Conservation (phyloP, 2,888 invertebrate species). For the Bibio marci region DNA sequence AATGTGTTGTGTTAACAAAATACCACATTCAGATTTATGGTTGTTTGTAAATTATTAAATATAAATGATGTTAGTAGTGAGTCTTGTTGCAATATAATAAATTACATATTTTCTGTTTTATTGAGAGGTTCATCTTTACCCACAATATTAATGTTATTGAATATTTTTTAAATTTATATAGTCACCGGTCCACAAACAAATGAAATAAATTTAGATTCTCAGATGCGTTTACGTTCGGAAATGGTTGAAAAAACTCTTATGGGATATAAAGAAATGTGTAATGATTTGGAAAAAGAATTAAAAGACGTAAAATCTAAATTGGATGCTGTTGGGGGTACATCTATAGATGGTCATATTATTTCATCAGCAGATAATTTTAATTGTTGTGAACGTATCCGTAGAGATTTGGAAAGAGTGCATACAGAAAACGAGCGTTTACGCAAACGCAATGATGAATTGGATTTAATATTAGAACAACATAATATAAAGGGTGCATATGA, state of each 20-base stretch:
- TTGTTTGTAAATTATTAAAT: no score
- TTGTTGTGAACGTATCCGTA: conserved; percentile 34
- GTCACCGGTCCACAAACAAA: conserved; percentile 14
- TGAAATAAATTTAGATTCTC: conserved; percentile 22
- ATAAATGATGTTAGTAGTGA: no score
- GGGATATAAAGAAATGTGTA: conserved; percentile 55
- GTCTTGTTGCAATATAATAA: no score
- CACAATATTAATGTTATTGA: no score
- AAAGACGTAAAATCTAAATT: conserved; percentile 19
- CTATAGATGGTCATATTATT: not conserved
- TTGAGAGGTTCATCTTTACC: no score
- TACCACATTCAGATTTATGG: no score
- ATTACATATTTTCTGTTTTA: no score
- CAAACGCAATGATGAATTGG: conserved; percentile 41
- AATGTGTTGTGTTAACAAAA: no score
- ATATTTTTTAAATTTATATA: no score
- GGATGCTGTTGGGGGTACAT: not conserved
- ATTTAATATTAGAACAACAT: conserved; percentile 47
- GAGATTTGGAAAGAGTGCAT: conserved; percentile 36
- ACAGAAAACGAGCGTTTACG: conserved; percentile 34
- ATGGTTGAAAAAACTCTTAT: conserved; percentile 55
- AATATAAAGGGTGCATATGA: conserved; percentile 38
- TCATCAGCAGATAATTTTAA: not conserved
- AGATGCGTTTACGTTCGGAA: conserved; percentile 44
- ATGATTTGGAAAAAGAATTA: conserved; percentile 45